Evolutionary conservation across 2,113 vertebrate genomes (phyloP).

Genomic region (Tretioscincus oriximinensis): DNA sequence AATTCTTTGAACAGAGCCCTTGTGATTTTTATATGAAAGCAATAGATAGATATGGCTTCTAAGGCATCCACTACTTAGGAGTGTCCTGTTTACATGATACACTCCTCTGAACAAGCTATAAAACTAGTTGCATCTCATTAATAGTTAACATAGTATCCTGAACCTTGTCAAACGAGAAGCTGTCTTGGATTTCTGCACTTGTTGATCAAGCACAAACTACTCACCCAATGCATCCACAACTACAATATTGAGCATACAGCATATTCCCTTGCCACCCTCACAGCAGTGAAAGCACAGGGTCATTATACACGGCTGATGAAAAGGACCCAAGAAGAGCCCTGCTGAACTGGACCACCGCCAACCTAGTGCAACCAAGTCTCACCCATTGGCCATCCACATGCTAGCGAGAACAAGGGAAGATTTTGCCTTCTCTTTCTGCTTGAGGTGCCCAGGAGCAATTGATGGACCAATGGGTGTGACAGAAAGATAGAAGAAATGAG

Average conservation of each 20-base stretch:
- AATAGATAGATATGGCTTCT: not conserved
- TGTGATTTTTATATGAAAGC: constrained; percentile 1
- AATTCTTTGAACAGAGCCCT: not conserved
- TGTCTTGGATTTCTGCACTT: not conserved
- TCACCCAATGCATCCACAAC: not conserved
- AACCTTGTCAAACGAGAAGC: constrained; percentile 21
- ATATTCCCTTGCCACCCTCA: not conserved
- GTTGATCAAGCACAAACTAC: constrained; percentile 1
- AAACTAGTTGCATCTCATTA: constrained; percentile 22
- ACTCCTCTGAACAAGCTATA: constrained; percentile 10
- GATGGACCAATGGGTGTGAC: too few species aligned
- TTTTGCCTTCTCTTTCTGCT: not conserved
- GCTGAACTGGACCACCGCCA: too few species aligned
- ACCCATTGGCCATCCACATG: too few species aligned
- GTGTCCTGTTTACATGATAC: not conserved
- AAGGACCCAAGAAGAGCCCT: too few species aligned
- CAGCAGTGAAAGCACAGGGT: not conserved
- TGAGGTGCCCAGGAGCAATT: too few species aligned
- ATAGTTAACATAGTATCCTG: not conserved
- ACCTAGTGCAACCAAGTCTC: too few species aligned
- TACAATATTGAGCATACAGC: not conserved
- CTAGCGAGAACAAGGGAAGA: too few species aligned
- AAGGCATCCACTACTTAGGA: constrained; percentile 21
- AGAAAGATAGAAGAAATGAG: too few species aligned
- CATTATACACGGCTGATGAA: not conserved